Percentiles rank a stretch among this genome's conserved stretches.
These are phyloP conservation scores for Drosophila sordidapex DNA, from an alignment of 2,888 invertebrate species.

Conservation along the genomic window DNA sequence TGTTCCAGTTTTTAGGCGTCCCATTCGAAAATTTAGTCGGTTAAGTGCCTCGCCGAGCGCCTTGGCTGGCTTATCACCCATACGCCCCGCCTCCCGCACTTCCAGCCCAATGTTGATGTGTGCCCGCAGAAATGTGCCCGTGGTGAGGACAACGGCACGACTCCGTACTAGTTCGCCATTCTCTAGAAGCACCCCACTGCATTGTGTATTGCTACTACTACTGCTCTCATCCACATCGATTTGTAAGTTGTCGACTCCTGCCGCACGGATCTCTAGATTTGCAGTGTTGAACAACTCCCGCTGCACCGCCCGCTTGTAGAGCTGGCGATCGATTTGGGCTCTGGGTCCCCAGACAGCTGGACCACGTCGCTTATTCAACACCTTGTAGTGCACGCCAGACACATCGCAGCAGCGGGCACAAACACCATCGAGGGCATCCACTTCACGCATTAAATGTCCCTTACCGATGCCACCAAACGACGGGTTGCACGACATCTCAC, in stretches of 20 bases:
- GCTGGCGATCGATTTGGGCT: constrained; percentile 93
- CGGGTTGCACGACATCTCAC: constrained; percentile 98
- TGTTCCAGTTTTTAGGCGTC: constrained; percentile 94
- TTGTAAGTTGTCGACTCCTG: constrained; percentile 92
- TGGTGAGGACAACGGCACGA: constrained; percentile 91
- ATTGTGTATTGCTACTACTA: constrained; percentile 44
- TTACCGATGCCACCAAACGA: constrained; percentile 97
- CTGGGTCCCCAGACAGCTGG: constrained; percentile 96
- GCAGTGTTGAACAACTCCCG: constrained; percentile 88
- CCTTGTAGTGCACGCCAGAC: constrained; percentile 92
- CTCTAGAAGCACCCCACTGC: constrained; percentile 80
- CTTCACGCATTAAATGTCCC: constrained; percentile 93
- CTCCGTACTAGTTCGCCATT: constrained; percentile 87
- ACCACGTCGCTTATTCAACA: constrained; percentile 92
- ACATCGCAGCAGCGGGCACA: constrained; percentile 92
- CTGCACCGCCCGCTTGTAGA: constrained; percentile 92
- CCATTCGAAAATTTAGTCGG: constrained; percentile 89
- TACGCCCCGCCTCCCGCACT: constrained; percentile 90
- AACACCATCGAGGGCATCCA: constrained; percentile 95
- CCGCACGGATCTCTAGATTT: constrained; percentile 88
- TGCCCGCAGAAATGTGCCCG: constrained; percentile 95
- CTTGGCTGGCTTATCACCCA: constrained; percentile 92
- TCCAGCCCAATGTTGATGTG: constrained; percentile 93
- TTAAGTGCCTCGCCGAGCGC: constrained; percentile 91
- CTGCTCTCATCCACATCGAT: constrained; percentile 78